A percentile compares a stretch with the other conserved stretches of the same genome.
These are phyloP conservation scores for Notothenia rossii DNA, from an alignment of 2,113 vertebrate species.

Conservation along the genomic window DNA sequence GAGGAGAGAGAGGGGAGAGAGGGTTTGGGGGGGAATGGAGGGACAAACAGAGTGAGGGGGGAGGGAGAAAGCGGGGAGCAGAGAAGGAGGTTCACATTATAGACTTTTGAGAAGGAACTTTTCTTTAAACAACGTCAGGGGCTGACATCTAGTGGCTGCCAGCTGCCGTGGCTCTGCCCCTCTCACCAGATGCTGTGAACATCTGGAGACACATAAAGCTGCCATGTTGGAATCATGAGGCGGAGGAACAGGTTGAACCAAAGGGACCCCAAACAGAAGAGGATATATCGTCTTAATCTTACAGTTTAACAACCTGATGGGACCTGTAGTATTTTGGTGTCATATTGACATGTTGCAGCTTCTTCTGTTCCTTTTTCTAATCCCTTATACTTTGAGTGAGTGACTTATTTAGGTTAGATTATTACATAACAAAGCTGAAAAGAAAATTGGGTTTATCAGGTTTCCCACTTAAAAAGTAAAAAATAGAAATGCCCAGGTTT, in stretches of 20 bases:
- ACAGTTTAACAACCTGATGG: neutral
- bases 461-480: no score
- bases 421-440: neutral
- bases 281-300: neutral
- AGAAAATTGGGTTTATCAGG: no score
- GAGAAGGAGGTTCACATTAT: constrained; percentile 39
- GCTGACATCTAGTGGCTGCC: constrained; percentile 73
- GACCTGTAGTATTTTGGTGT: neutral
- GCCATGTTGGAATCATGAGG: neutral
- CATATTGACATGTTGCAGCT: neutral
- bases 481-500: no score
- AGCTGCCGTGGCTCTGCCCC: neutral
- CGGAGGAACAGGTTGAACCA: neutral
- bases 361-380: neutral
- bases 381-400: neutral
- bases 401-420: neutral
- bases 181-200: constrained; percentile 12
- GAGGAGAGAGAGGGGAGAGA: constrained; percentile 10
- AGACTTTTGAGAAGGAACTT: constrained; percentile 72
- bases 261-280: neutral
- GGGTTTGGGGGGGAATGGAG: constrained; percentile 14
- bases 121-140: constrained; percentile 39
- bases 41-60: constrained; percentile 12
- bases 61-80: constrained; percentile 8
- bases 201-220: neutral